Evolutionary conservation across 2,113 vertebrate species (phyloP), one percentile per base, ranked within the genome.

Genomic region (Chroicocephalus ridibundus): DNA sequence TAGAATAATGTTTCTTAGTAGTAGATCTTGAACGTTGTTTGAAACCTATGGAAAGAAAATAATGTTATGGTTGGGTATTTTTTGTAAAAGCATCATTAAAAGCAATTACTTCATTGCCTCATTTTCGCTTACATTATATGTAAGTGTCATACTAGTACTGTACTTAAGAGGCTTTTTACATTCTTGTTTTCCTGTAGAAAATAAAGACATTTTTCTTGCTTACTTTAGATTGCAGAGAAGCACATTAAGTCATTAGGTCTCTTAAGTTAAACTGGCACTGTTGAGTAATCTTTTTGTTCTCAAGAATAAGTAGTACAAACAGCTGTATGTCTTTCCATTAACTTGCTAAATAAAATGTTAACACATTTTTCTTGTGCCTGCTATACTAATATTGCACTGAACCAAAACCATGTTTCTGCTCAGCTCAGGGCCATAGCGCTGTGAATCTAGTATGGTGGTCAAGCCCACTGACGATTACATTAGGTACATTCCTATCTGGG

Each of bases 291-390:
- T 81, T 92, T 92, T 40, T 96, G 91, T 97, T 97, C 52, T 85
- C 44, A 60, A 95, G 85, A 92, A 57, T 88, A 86, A 91, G 75
- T 85, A 96, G 93, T 95, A 95, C 38, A 65, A 97, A 88, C 92
- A 96, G 70, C 42, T 97, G 96, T 96, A 96, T 96, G 93, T 96
- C 78, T 96, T 93, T 94, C 60, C 75, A 82, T 96, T 96, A 96
- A 93, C 92, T 93, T 97, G 96, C 46, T 95, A 86, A 97, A 97
- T 97, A 97, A 97, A 97, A 93, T 96, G 90, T 87, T 97, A 97
- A 97, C 96, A 96, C 93, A 85, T 95, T 95, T 94, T 96, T 93
- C 90, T 96, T 2, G 90, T 96, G 93, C 92, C 62, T 96, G 84
- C 96, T 96, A 93, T 96, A 91, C 92, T 97, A 95, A 96, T 96